A percentile compares a stretch with the other conserved stretches of the same genome.
Evolutionary conservation across 2,113 vertebrate genomes (phyloP).

Genomic region (Phaethornis superciliosus): DNA sequence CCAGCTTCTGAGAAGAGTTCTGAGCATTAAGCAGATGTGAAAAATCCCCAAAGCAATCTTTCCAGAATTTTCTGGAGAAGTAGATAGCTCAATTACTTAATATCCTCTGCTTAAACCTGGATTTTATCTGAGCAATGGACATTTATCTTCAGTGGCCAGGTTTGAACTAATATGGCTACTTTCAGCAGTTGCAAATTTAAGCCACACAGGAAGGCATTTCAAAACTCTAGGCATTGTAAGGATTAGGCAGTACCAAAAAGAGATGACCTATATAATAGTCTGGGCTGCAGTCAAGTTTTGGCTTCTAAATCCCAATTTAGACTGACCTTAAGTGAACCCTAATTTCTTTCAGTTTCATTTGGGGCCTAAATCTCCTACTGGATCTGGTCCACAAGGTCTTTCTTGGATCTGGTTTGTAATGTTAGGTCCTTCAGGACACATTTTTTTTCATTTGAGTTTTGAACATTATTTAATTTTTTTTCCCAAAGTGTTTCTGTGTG

Average conservation of each 20-base stretch:
- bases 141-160: background rate
- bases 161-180: background rate
- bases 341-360: background rate
- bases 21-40: background rate
- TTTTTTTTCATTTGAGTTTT: background rate
- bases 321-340: background rate
- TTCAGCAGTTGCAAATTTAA: background rate
- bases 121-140: background rate
- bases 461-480: background rate
- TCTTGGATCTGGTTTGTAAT: background rate
- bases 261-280: background rate
- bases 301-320: constrained; percentile 1
- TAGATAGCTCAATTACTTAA: background rate
- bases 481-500: background rate
- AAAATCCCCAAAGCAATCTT: background rate
- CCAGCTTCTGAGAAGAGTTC: background rate
- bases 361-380: background rate
- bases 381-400: background rate
- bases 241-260: background rate
- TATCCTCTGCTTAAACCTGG: background rate
- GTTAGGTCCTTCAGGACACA: background rate
- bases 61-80: background rate
- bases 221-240: background rate
- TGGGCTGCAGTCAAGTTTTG: background rate
- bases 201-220: background rate